Conservation (phyloP, 2,113 vertebrate species). For the Cercocebus atys region DNA sequence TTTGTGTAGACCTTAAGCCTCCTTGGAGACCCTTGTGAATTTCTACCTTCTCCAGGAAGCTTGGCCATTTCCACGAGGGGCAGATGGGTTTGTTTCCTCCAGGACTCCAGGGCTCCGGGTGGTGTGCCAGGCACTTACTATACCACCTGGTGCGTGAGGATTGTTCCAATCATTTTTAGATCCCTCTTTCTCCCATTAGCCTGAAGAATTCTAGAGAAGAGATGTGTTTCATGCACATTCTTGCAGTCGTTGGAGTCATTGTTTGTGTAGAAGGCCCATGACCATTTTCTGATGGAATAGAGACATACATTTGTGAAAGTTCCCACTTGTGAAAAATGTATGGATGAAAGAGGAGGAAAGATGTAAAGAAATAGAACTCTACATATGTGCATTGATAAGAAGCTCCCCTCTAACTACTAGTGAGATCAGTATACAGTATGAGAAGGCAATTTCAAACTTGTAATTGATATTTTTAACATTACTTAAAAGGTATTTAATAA, state of each 20-base stretch:
- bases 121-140: neutral
- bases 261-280: neutral
- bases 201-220: neutral
- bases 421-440: fast-evolving
- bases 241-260: too few species aligned
- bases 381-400: fast-evolving
- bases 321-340: neutral
- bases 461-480: neutral
- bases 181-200: neutral
- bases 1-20: neutral
- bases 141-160: neutral
- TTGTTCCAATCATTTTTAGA: neutral
- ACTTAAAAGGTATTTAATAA: neutral
- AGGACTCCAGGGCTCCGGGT: neutral
- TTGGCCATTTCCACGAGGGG: neutral
- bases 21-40: too few species aligned
- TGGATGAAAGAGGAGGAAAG: neutral
- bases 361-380: neutral
- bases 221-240: too few species aligned
- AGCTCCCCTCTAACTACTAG: neutral
- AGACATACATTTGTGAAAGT: neutral
- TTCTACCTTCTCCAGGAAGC: neutral
- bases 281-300: neutral
- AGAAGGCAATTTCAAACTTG: neutral
- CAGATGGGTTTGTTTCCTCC: neutral